A percentile compares a stretch with the other conserved stretches of the same genome.
Conservation (phyloP, 2,113 vertebrate genomes). For the Lampris megalopsis region DNA sequence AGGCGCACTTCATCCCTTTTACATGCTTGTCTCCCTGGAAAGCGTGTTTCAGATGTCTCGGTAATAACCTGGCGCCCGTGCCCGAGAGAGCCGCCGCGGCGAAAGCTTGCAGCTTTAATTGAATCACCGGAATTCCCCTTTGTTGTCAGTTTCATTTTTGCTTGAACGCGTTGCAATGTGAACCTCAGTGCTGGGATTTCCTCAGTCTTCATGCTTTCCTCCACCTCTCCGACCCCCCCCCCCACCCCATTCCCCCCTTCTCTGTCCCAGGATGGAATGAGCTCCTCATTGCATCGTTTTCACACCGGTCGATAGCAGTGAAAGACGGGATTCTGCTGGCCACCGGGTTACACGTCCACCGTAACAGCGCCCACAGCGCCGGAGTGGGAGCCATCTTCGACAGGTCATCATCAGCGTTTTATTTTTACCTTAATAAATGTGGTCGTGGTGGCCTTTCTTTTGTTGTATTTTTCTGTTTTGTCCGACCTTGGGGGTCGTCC, state of each 20-base stretch:
- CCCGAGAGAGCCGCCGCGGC: constrained; percentile 54
- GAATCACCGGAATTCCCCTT: constrained; percentile 67
- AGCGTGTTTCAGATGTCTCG: constrained; percentile 62
- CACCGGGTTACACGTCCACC: constrained; percentile 95
- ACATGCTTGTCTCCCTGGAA: constrained; percentile 75
- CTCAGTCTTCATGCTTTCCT: not conserved
- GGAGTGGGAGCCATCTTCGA: constrained; percentile 99
- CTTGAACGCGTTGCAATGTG: constrained; percentile 51
- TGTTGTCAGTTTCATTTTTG: constrained; percentile 72
- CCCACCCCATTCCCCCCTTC: constrained; percentile 3
- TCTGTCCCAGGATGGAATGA: constrained; percentile 93
- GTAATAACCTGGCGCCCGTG: constrained; percentile 61
- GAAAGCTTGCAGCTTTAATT: constrained; percentile 57
- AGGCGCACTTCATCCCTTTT: constrained; percentile 76
- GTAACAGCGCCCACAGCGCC: constrained; percentile 97
- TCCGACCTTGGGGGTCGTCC: too few species aligned
- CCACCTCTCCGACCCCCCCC: constrained; percentile 22
- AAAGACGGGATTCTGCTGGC: constrained; percentile 97
- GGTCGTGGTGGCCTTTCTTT: too few species aligned
- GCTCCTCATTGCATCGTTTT: constrained; percentile 98
- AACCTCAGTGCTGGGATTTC: constrained; percentile 63
- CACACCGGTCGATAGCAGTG: constrained; percentile 95
- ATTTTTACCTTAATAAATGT: not conserved
- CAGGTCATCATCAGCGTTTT: constrained; percentile 82
- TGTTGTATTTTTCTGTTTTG: too few species aligned